These are phyloP conservation scores for Crepidodera aurea DNA, from an alignment of 2,888 invertebrate genomes.

Conservation along the genomic window DNA sequence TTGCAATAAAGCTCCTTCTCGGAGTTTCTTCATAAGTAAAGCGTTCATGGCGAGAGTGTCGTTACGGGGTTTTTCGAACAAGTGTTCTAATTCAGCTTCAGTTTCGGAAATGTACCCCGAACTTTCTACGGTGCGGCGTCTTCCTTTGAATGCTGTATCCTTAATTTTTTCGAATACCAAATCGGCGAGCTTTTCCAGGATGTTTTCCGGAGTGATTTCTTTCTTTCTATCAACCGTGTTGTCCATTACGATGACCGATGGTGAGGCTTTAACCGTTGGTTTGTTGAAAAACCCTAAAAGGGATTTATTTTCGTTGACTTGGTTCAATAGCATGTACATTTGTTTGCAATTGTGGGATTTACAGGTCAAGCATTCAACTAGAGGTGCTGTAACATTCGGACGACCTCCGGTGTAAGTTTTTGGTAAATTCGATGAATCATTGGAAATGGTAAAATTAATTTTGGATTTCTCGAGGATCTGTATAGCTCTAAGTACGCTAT, in stretches of 20 bases:
- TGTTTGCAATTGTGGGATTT: constrained; percentile 29
- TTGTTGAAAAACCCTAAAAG: constrained; percentile 44
- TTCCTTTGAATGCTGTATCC: constrained; percentile 7
- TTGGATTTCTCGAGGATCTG: constrained; percentile 44
- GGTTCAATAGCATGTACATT: constrained; percentile 37
- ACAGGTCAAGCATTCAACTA: constrained; percentile 35
- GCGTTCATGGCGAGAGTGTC: constrained; percentile 41
- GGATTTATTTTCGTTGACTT: constrained; percentile 23
- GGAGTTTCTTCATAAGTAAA: constrained; percentile 34
- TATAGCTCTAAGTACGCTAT: constrained; percentile 43
- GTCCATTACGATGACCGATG: too few relatives aligned
- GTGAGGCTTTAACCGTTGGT: too few relatives aligned
- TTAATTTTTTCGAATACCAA: constrained; percentile 38
- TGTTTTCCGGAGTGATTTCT: constrained; percentile 27
- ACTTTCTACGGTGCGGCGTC: background rate
- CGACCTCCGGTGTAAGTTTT: background rate
- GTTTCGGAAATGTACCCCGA: constrained; percentile 42
- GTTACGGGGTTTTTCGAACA: constrained; percentile 31
- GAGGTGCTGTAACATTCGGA: background rate
- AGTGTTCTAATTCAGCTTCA: constrained; percentile 41
- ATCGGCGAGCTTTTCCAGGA: constrained; percentile 43
- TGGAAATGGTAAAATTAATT: constrained; percentile 49
- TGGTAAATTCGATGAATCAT: constrained; percentile 34
- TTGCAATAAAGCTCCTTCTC: constrained; percentile 2
- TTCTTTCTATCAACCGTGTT: too few relatives aligned